These are phyloP conservation scores for Montipora sp. DNA, from an alignment of 64 coral and sea anemone species.

Conservation along the genomic window DNA sequence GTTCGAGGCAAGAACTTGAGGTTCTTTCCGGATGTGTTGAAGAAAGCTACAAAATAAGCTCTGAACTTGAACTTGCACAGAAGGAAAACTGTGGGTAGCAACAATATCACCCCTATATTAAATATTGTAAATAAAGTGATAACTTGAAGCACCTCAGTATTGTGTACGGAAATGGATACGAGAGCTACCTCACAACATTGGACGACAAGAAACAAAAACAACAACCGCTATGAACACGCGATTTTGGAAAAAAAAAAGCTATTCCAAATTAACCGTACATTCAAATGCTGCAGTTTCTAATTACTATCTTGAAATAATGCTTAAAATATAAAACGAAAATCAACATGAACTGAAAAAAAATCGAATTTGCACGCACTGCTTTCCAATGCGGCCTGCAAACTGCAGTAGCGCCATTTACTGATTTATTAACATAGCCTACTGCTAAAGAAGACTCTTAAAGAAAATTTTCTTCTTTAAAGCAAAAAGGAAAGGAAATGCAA, in stretches of 20 bases:
- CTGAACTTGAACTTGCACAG: not conserved
- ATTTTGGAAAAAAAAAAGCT: not conserved
- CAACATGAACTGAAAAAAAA: too few relatives aligned
- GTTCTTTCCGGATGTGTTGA: not conserved
- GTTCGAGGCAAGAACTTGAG: too few relatives aligned
- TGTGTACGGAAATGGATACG: not conserved
- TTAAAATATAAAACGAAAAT: too few relatives aligned
- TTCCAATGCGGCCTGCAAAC: too few relatives aligned
- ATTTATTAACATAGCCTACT: too few relatives aligned
- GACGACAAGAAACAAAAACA: not conserved
- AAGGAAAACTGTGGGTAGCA: not conserved
- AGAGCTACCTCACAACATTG: not conserved
- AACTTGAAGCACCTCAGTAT: not conserved
- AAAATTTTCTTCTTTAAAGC: too few relatives aligned
- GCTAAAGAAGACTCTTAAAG: too few relatives aligned
- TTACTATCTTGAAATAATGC: too few relatives aligned
- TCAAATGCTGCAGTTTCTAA: not conserved
- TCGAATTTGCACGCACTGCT: too few relatives aligned
- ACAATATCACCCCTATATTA: not conserved
- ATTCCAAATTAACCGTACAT: not conserved
- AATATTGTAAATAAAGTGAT: not conserved
- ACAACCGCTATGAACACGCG: conserved; percentile 22
- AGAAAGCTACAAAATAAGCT: not conserved
- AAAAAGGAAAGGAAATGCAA: too few relatives aligned
- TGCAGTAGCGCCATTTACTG: too few relatives aligned